phyloP scores from a whole-genome alignment of 2,113 vertebrate genomes.

The Cavia aperea region DNA sequence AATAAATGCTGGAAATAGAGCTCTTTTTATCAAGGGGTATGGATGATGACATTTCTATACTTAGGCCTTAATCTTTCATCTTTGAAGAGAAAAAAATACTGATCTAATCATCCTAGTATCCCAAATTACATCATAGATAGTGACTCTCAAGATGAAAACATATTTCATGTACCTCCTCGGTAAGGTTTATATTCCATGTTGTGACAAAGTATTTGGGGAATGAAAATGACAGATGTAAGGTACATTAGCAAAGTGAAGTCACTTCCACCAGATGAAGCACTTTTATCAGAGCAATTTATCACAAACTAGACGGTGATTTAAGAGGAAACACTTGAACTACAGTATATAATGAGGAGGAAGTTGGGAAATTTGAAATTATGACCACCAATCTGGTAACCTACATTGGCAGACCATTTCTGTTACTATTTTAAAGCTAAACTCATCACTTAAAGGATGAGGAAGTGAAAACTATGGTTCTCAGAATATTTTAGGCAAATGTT shows the following conservation, averaged over 20 bases:
- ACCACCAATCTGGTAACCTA: background rate
- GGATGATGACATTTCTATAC: conserved; percentile 54
- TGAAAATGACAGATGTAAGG: conserved; percentile 56
- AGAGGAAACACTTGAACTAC: conserved; percentile 36
- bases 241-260: conserved; percentile 58
- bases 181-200: conserved; percentile 40
- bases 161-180: conserved; percentile 12
- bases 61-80: conserved; percentile 43
- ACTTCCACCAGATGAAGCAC: conserved; percentile 52
- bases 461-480: background rate
- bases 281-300: conserved; percentile 60
- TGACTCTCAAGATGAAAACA: conserved; percentile 50
- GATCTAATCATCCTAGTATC: conserved; percentile 53
- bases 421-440: conserved; percentile 36
- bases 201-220: conserved; percentile 47
- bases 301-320: conserved; percentile 53
- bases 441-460: conserved; percentile 15
- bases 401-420: background rate
- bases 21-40: conserved; percentile 48
- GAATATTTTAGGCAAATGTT: background rate
- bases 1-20: conserved; percentile 59
- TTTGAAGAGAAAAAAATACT: background rate
- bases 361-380: conserved; percentile 26
- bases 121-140: conserved; percentile 55
- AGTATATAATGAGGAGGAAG: conserved; percentile 33